Conservation (phyloP, 2,113 vertebrate genomes). For the Ahaetulla prasina region DNA sequence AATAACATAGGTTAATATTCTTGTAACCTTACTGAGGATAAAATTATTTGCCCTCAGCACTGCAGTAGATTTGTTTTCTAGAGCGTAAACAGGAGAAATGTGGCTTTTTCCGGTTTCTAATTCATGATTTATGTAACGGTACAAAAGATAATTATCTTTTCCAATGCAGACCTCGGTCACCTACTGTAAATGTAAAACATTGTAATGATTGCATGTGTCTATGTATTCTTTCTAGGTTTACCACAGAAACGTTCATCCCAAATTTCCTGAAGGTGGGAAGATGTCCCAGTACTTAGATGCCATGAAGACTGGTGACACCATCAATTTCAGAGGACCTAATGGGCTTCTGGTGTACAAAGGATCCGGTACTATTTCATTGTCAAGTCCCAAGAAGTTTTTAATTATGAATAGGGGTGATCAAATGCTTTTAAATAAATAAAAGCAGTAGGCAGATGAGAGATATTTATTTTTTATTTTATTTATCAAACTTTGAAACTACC, state of each 20-base stretch:
- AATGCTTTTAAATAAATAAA: neutral
- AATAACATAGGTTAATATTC: neutral
- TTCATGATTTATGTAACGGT: neutral
- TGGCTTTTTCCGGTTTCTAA: neutral
- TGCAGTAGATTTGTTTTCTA: conserved; percentile 13
- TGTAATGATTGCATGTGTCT: neutral
- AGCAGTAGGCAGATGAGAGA: neutral
- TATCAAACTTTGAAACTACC: neutral
- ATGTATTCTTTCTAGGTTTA: conserved; percentile 75
- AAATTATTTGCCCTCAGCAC: neutral
- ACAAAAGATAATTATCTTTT: neutral
- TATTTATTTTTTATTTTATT: neutral
- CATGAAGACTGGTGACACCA: conserved; percentile 80
- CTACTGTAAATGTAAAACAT: neutral
- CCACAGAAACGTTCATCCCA: conserved; percentile 80
- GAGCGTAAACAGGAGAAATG: neutral
- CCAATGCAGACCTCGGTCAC: neutral
- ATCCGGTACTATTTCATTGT: conserved; percentile 65
- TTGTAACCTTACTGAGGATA: neutral
- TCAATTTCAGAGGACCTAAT: conserved; percentile 86
- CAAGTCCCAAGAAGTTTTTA: neutral
- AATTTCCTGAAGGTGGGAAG: conserved; percentile 86
- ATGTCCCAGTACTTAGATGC: conserved; percentile 87
- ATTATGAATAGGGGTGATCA: neutral
- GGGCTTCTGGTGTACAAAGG: conserved; percentile 83